Base-by-base conservation (phyloP, 35 echinoderm and acorn worm genomes). In the Apostichopus parvimensis region DNA sequence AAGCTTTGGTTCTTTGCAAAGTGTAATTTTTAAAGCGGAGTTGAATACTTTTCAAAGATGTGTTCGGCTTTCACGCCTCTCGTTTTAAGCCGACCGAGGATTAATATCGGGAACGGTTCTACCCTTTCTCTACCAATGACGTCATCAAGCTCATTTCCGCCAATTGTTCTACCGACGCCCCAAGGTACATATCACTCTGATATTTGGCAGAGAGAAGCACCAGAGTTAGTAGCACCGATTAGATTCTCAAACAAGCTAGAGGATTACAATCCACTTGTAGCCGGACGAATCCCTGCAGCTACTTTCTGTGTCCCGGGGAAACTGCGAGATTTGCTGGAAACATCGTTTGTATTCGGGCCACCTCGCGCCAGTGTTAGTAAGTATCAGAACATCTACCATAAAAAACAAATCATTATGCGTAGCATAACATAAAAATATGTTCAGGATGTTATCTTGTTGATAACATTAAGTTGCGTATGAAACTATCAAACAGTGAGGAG, bases 301-400 rank as follows among this genome's bases (percentile, higher is more conserved):
- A 84, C 13, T 8, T 8, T 84, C 10, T 84, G 54, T 7, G 55
- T 84, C 4, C 81, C 81, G 5, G 54, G 54, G 57, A 84, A 84
- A 55, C 53, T 84, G 17, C 81, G 57, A 84, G 81, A 84, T 56
- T 84, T 84, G 11, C 57, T 84, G 52, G 81, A 84, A 57, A 84
- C 54, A 53, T 84, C 81, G 5, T 84, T 84, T 61, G 54, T 84
- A 23, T 84, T 84, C 24, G 81, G 81, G 20, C 81, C 81, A 55
- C 81, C 81, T 14, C 81, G 81, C 9, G 81, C 81, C 21, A 84
- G 81, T 25, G 57, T 84, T 84, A 13, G 81, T 84, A 21, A 84
- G 81, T 60, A 58, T 22, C 0, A n/a, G 58, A 61, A 9, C 58
- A 45, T 45, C 34, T 45, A 45, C 34, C 34, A 45, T 45, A 45